Evolutionary conservation across 2,888 invertebrate genomes (phyloP).

Genomic region (Spisula subtruncata): DNA sequence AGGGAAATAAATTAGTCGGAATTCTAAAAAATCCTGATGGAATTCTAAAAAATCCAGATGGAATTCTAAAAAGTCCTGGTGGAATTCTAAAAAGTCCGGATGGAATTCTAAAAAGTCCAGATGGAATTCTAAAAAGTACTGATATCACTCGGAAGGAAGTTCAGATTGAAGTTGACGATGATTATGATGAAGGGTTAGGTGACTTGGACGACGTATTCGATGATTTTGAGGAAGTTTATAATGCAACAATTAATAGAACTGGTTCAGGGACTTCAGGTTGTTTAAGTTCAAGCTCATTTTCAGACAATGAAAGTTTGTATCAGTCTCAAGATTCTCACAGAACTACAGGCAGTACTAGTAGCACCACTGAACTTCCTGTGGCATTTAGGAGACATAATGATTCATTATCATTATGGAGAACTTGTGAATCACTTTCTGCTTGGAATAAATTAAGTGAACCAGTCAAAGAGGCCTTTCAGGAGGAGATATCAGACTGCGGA

Average conservation of each 20-base stretch:
- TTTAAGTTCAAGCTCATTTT: background rate
- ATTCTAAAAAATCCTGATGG: constrained; percentile 47
- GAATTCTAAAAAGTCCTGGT: constrained; percentile 47
- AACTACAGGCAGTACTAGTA: background rate
- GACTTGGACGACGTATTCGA: constrained; percentile 69
- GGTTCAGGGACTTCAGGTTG: background rate
- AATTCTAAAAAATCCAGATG: too few species aligned
- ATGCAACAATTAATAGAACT: constrained; percentile 43
- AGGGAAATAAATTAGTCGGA: constrained; percentile 45
- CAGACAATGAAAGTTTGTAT: constrained; percentile 3
- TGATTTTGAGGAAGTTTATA: constrained; percentile 69
- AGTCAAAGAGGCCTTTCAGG: background rate
- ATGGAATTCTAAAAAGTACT: too few species aligned
- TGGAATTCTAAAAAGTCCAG: constrained; percentile 49
- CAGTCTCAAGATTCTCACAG: background rate
- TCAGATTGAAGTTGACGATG: constrained; percentile 53
- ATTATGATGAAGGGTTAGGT: constrained; percentile 66
- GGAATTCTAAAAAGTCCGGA: too few species aligned
- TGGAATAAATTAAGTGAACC: constrained; percentile 17
- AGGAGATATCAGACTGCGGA: background rate
- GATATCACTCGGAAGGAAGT: constrained; percentile 14
- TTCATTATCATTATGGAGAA: constrained; percentile 35
- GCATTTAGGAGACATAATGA: constrained; percentile 31
- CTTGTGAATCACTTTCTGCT: constrained; percentile 21
- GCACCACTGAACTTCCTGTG: background rate